A percentile compares a stretch with the other conserved stretches of the same genome.
These are phyloP conservation scores for Adelphocoris suturalis DNA, from an alignment of 2,888 invertebrate genomes.

Conservation along the genomic window DNA sequence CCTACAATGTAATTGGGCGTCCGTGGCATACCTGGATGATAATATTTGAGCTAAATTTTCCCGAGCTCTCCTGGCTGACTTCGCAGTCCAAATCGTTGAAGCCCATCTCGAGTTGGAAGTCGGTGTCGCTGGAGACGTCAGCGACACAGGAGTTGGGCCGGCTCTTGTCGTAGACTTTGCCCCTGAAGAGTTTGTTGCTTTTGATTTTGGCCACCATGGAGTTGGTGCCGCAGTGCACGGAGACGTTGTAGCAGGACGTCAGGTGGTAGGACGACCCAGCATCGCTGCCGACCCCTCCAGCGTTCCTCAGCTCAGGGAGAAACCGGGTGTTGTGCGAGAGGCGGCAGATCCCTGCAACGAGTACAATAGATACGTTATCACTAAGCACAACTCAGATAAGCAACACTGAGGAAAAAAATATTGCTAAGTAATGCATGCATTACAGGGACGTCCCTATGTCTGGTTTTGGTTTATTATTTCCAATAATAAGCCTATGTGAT, in stretches of 20 bases:
- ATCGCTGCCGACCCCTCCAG: constrained; percentile 76
- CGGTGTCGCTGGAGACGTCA: constrained; percentile 78
- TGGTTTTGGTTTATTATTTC: too few relatives aligned
- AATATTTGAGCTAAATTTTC: constrained; percentile 79
- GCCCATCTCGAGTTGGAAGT: constrained; percentile 79
- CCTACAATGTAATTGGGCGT: too few relatives aligned
- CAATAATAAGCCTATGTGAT: too few relatives aligned
- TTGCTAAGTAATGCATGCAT: too few relatives aligned
- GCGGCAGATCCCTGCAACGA: constrained; percentile 78
- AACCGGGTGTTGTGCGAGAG: constrained; percentile 79
- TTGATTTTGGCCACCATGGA: constrained; percentile 79
- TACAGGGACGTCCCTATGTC: too few relatives aligned
- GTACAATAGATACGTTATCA: too few relatives aligned
- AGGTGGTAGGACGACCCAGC: constrained; percentile 78
- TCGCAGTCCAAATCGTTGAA: constrained; percentile 79
- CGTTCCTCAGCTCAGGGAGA: constrained; percentile 78
- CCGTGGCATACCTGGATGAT: constrained; percentile 79
- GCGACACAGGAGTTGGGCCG: constrained; percentile 79
- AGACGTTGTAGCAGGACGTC: constrained; percentile 79
- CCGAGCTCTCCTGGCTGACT: constrained; percentile 78
- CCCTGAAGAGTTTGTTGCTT: constrained; percentile 79
- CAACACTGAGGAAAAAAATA: too few relatives aligned
- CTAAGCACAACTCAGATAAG: too few relatives aligned
- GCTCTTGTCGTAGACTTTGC: constrained; percentile 80
- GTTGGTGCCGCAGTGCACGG: constrained; percentile 79